A percentile compares a stretch with the other conserved stretches of the same genome.
These are phyloP conservation scores for Gastracanthus pulcherrimus DNA, from an alignment of 2,888 invertebrate species.

Conservation along the genomic window DNA sequence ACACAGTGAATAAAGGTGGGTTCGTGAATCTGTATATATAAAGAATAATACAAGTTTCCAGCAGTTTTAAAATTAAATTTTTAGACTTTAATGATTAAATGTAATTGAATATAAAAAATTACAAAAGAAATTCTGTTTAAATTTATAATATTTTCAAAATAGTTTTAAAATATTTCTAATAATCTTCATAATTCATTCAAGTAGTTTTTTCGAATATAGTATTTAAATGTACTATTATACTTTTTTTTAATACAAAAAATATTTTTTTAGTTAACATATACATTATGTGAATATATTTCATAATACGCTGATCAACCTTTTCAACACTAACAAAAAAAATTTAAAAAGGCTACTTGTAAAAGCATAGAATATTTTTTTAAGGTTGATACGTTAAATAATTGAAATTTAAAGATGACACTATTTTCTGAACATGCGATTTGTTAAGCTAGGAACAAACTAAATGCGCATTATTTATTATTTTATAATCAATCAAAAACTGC, in stretches of 20 bases:
- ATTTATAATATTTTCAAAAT: neutral
- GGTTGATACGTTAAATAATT: neutral
- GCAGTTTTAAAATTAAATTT: no score
- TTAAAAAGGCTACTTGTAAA: neutral
- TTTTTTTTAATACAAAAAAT: constrained; percentile 8
- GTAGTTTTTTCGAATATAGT: neutral
- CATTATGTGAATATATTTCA: neutral
- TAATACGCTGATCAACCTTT: neutral
- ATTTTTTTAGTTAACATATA: neutral
- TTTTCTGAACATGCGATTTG: constrained; percentile 11
- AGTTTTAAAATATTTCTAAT: neutral
- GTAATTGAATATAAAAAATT: no score
- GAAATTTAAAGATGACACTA: neutral
- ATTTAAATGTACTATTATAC: constrained; percentile 12
- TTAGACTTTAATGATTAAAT: no score
- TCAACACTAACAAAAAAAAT: neutral
- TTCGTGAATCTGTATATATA: no score
- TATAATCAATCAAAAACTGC: constrained; percentile 26
- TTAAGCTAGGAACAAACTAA: constrained; percentile 15
- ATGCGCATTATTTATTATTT: neutral
- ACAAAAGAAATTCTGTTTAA: neutral
- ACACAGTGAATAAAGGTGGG: no score
- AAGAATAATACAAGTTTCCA: no score
- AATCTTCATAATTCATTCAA: neutral
- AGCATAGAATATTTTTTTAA: neutral